These are phyloP conservation scores for Hirtodrosophila alboralis DNA, from an alignment of 2,888 invertebrate genomes.

Conservation along the genomic window DNA sequence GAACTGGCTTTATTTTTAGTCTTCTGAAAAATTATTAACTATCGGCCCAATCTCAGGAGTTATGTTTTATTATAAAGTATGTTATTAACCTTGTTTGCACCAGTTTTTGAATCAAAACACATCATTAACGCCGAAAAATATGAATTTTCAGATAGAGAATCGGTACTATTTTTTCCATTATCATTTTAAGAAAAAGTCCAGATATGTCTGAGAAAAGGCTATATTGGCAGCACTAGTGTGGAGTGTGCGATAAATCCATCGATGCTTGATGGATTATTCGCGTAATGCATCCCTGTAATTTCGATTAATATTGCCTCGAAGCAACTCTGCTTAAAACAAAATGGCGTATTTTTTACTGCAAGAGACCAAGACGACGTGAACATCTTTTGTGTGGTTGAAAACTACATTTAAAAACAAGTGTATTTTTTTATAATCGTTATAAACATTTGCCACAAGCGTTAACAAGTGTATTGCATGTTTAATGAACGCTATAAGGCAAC, in stretches of 20 bases:
- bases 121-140: too few species aligned
- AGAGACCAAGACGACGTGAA: slow-evolving; percentile 70
- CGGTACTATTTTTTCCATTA: too few species aligned
- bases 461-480: slow-evolving; percentile 79
- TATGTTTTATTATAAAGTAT: too few species aligned
- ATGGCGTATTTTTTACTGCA: slow-evolving; percentile 79
- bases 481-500: slow-evolving; percentile 82
- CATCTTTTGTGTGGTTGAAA: slow-evolving; percentile 70
- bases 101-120: too few species aligned
- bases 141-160: too few species aligned
- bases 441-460: slow-evolving; percentile 59
- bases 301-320: slow-evolving; percentile 19
- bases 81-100: too few species aligned
- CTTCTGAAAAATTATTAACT: too few species aligned
- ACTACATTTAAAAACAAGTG: slow-evolving; percentile 74
- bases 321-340: slow-evolving; percentile 69
- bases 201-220: too few species aligned
- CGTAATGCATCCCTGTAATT: not conserved
- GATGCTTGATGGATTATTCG: not conserved
- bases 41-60: too few species aligned
- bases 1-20: too few species aligned
- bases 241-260: slow-evolving; percentile 4
- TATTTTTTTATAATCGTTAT: slow-evolving; percentile 42
- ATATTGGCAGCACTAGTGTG: slow-evolving; percentile 31
- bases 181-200: too few species aligned